Evolutionary conservation across 1,140 invertebrate species (phyloP), one percentile per base, ranked within the genome.

Genomic region (Macrostomum lignano): DNA sequence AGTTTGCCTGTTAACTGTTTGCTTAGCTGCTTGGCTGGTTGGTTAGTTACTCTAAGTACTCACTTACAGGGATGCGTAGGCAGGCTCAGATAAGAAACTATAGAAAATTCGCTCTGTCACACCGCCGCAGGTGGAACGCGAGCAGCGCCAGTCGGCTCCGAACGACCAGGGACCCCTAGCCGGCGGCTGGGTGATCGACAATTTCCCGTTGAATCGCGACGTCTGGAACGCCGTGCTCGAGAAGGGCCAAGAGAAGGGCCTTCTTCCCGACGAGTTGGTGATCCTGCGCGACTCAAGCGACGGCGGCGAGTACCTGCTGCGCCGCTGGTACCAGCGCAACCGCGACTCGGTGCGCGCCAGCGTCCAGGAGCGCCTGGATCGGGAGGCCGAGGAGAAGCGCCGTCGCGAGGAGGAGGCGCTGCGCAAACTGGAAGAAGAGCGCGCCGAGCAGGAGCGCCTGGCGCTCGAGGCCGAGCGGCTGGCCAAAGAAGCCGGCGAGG

Each of bases 141-240:
- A 5, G 23, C 15, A 28, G 23, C 3, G 19, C n/a, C n/a, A n/a
- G n/a, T n/a, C n/a, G n/a, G n/a, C n/a, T n/a, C n/a, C n/a, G n/a
- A 33, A n/a, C n/a, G n/a, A n/a, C 28, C 11, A 13, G 3, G 23
- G 24, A 10, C 21, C 31, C 7, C 9, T 32, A n/a, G 31, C 20
- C 44, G 55, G 55, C 31, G 50, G 50, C 14, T 58, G 52, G 52
- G 50, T 58, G 26, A 34, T 58, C 6, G 55, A 57, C 30, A 52
- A 55, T 42, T 58, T 52, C 40, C 55, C 55, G 7, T 38, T 38
- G 11, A 51, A 44, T 7, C 40, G 45, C 13, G 55, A 58, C n/a
- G 49, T 50, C 36, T 55, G 51, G 51, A 47, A 42, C 22, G 43
- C 43, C 17, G 40, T 48, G 32, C 41, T 51, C 15, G 55, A 57